These are phyloP conservation scores for Typhlichthys subterraneus DNA, from an alignment of 2,797 vertebrate species.

Conservation along the genomic window DNA sequence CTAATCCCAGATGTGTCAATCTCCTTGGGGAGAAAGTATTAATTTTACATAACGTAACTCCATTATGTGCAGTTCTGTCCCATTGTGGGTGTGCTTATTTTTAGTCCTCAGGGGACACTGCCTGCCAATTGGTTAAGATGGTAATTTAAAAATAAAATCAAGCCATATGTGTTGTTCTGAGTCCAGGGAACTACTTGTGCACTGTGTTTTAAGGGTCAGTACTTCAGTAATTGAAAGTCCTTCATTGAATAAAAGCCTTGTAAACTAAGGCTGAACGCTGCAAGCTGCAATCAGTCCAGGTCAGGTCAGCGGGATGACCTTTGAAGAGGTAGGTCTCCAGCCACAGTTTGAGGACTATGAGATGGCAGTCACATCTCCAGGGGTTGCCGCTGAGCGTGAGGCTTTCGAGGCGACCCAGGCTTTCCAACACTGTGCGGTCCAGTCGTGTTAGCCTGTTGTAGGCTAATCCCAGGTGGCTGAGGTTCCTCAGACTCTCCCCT, in stretches of 20 bases:
- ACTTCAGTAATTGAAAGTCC: conserved; percentile 20
- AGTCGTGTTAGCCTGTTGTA: conserved; percentile 87
- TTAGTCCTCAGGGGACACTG: neutral
- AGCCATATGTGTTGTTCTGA: neutral
- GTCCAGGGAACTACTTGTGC: conserved; percentile 10
- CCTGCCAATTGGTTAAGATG: conserved; percentile 5
- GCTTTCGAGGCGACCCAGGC: conserved; percentile 83
- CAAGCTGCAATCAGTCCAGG: neutral
- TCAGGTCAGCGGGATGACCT: conserved; percentile 76
- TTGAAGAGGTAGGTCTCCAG: conserved; percentile 93
- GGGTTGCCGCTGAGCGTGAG: conserved; percentile 87
- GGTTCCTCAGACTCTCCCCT: conserved; percentile 84
- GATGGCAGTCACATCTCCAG: conserved; percentile 93
- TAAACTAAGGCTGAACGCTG: neutral
- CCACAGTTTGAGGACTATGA: conserved; percentile 94
- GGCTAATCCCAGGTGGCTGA: conserved; percentile 85
- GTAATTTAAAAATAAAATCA: neutral
- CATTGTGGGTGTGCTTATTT: conserved; percentile 1
- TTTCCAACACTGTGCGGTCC: conserved; percentile 86
- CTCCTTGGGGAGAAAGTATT: conserved; percentile 12
- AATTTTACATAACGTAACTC: conserved; percentile 16
- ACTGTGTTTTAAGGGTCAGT: conserved; percentile 10
- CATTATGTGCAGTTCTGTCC: conserved; percentile 3
- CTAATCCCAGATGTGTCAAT: conserved; percentile 28
- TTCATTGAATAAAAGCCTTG: conserved; percentile 1